Percentiles rank a stretch among this genome's conserved stretches.
Evolutionary conservation across 2,113 vertebrate species (phyloP).

Genomic region (Corythornis madagascariensis): DNA sequence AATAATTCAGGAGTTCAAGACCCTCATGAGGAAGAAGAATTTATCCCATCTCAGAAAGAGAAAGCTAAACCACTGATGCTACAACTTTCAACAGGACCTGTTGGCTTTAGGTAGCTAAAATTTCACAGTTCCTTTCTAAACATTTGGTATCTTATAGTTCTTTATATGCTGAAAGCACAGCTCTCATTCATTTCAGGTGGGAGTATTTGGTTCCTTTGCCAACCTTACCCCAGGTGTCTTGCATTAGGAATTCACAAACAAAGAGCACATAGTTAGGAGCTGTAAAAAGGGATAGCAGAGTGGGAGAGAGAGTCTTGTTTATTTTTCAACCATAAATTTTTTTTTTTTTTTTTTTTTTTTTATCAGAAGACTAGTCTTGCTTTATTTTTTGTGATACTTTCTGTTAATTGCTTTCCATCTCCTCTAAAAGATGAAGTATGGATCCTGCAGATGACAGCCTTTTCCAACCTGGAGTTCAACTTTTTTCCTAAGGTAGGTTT

Average conservation of each 20-base stretch:
- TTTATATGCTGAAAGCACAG: slow-evolving; percentile 19
- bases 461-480: background rate
- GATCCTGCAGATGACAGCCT: background rate
- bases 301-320: background rate
- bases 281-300: slow-evolving; percentile 2
- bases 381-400: background rate
- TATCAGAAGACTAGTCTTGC: background rate
- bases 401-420: background rate
- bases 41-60: background rate
- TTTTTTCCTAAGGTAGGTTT: background rate
- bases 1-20: background rate
- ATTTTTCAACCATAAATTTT: background rate
- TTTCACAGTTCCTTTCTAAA: background rate
- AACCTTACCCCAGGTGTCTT: slow-evolving; percentile 34
- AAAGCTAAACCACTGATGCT: background rate
- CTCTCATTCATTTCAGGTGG: slow-evolving; percentile 25
- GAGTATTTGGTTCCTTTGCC: slow-evolving; percentile 39
- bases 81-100: background rate
- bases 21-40: background rate
- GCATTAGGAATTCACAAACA: slow-evolving; percentile 46
- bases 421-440: background rate
- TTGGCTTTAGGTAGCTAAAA: background rate
- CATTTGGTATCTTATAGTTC: background rate
- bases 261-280: slow-evolving; percentile 14
- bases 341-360: background rate